Evolutionary conservation across 2,888 invertebrate species (phyloP), one percentile per base, ranked within the genome.

Genomic region (Caenorhabditis sulstoni): DNA sequence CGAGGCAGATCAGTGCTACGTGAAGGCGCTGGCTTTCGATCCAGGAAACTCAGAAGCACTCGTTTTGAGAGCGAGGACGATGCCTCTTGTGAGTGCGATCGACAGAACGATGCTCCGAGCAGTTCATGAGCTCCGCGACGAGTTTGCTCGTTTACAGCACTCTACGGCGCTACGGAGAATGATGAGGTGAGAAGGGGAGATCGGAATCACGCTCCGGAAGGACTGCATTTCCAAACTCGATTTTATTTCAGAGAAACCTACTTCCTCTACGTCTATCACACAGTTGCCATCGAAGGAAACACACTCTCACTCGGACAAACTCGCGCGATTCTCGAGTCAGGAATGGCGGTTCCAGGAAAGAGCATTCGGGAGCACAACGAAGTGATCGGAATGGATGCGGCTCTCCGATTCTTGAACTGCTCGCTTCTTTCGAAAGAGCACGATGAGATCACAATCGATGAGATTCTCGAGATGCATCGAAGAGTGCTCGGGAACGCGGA

Each of bases 221-320:
- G n/a, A n/a, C n/a, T n/a, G n/a, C n/a, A n/a, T n/a, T n/a, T n/a
- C n/a, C n/a, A n/a, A n/a, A n/a, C n/a, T n/a, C n/a, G n/a, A n/a
- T n/a, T n/a, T n/a, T n/a, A 16, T 67, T 96, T 96, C 89, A 95
- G 95, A 90, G 97, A 97, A 91, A 96, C 96, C 1, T 98, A 97
- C 91, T 97, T 96, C 91, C 91, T 92, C 84, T 96, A 97, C 90
- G 96, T 98, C 80, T 96, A 97, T 91, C 97, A 98, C 90, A 96
- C 97, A 0, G 96, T 96, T 20, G 97, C 95, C 23, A 96, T 98
- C 82, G 98, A 98, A 92, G 97, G 97, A 0, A 98, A 98, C 90
- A 97, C 97, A 0, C 95, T 99, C 94, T 95, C 95, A 2, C 92
- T 98, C 49, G 94, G 94, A 22, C 96, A 98, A 91, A 95, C 97